Evolutionary conservation across 2,797 vertebrate genomes (phyloP).

Genomic region (Sciaenops ocellatus): DNA sequence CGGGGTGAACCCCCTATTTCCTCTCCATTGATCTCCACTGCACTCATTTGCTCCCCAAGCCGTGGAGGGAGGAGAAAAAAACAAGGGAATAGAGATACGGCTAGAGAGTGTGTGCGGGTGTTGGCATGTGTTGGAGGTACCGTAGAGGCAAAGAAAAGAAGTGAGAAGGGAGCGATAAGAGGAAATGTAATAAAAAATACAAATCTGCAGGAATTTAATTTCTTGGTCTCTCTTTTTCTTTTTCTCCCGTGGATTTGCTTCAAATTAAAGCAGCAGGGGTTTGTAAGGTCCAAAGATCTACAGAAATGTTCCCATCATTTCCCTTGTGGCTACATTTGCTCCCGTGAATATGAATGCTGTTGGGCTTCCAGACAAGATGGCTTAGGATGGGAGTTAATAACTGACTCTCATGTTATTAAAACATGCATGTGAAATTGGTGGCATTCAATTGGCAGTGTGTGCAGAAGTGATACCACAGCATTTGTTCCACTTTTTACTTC

Average conservation of each 20-base stretch:
- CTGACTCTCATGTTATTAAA: constrained; percentile 21
- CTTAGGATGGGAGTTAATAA: constrained; percentile 27
- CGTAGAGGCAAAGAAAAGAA: constrained; percentile 14
- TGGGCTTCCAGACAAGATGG: constrained; percentile 1
- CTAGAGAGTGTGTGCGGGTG: neutral
- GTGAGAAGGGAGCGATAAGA: constrained; percentile 35
- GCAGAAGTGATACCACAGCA: neutral
- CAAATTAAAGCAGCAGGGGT: constrained; percentile 75
- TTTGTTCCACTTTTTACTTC: neutral
- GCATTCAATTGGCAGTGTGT: constrained; percentile 18
- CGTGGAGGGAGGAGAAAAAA: constrained; percentile 43
- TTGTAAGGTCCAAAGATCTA: constrained; percentile 59
- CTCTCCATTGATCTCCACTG: constrained; percentile 63
- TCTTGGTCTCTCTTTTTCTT: constrained; percentile 35
- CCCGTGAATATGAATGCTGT: constrained; percentile 57
- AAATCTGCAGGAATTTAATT: constrained; percentile 59
- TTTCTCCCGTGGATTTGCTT: constrained; percentile 56
- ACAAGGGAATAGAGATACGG: constrained; percentile 28
- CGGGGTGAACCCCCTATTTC: constrained; percentile 61
- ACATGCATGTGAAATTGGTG: constrained; percentile 7
- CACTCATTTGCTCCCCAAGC: constrained; percentile 62
- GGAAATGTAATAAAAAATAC: constrained; percentile 33
- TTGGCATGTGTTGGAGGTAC: neutral
- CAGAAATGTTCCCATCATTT: constrained; percentile 46
- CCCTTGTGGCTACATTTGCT: constrained; percentile 49